Evolutionary conservation across 2,113 vertebrate species (phyloP).

Genomic region (Pseudois nayaur): DNA sequence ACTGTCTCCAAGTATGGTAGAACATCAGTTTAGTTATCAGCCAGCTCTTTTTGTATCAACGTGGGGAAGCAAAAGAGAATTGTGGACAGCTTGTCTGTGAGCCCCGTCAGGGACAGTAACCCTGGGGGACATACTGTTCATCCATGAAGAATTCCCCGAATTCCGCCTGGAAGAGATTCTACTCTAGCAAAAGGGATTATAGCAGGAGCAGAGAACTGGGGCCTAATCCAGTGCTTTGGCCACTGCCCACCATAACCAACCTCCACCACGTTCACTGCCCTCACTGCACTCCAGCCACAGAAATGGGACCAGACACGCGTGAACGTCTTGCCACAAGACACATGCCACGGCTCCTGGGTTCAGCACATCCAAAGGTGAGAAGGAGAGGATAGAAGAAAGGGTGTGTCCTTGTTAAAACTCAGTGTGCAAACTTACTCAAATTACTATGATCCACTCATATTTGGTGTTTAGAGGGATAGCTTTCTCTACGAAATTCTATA

Average conservation of each 20-base stretch:
- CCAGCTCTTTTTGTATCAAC: not conserved
- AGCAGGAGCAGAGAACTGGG: not conserved
- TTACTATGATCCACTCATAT: not conserved
- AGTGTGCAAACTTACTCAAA: not conserved
- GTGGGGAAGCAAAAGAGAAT: not conserved
- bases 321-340: not conserved
- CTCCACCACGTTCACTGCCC: not conserved
- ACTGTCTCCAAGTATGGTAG: slow-evolving; percentile 9
- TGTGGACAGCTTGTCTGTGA: not conserved
- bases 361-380: not conserved
- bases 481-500: not conserved
- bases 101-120: not conserved
- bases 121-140: not conserved
- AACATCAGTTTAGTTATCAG: not conserved
- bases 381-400: not conserved
- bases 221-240: not conserved
- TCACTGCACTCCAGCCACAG: not conserved
- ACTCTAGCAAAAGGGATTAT: not conserved
- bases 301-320: not conserved
- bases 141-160: not conserved
- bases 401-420: slow-evolving; percentile 20
- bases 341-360: not conserved
- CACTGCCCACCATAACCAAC: not conserved
- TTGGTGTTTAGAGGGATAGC: not conserved
- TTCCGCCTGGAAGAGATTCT: not conserved